Evolutionary conservation across 2,113 vertebrate genomes (phyloP), one percentile per base, ranked within the genome.

Genomic region (Lampris incognitus): DNA sequence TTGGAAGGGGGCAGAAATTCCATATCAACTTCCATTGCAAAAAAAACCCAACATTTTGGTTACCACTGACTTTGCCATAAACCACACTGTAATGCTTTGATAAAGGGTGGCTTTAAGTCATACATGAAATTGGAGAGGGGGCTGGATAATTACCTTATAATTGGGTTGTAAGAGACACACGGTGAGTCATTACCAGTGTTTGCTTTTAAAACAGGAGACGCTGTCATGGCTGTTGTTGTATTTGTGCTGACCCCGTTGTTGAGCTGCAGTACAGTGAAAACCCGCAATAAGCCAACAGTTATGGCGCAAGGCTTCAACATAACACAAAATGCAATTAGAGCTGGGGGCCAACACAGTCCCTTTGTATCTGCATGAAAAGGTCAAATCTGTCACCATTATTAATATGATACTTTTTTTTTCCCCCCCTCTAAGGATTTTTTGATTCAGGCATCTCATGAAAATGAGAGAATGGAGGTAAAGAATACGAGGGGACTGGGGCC

Each of bases 331-430:
- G 62, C 72, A 82, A 79, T 87, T 78, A 85, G 72, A 79, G 51
- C 7, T 55, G 0, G 39, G 39, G 66, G 74, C 69, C 68, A 54
- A 72, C 68, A 59, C 48, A 62, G 65, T 64, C 57, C 48, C 4
- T 87, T 79, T 77, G 76, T 65, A 50, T 85, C 62, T 57, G 41
- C 1, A 8, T 51, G 61, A 85, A 88, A 90, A 90, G 91, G 84
- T 92, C 85, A 88, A 10, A 51, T 38, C 74, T 73, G 76, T 87
- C 70, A 62, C 60, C 54, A 42, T 52, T 44, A 57, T 78, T 65
- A 40, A 63, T 73, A 61, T 56, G 13, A 76, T 39, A 78, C 9
- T 3, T 75, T 71, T 37, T 69, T 13, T 9, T 51, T 10, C 1
- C 63, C 55, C 36, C 7, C 64, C 64, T 37, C 66, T 80, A 65